Conservation (phyloP, 2,797 vertebrate genomes). For the Sphenodon punctatus region DNA sequence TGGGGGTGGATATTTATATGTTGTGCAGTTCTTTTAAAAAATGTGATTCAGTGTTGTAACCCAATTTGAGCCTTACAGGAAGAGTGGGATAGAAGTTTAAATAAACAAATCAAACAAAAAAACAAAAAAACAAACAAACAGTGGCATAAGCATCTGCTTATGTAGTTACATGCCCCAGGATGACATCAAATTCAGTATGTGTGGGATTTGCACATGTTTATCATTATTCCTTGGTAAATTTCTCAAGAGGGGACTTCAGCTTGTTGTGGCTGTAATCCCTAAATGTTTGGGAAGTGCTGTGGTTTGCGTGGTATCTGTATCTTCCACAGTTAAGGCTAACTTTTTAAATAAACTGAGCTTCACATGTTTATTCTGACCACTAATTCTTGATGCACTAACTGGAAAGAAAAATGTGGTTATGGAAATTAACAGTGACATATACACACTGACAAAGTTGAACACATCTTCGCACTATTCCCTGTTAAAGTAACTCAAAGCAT, state of each 20-base stretch:
- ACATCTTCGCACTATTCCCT: not conserved
- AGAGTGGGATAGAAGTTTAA: too few relatives aligned
- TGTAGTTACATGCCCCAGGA: too few relatives aligned
- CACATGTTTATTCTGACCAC: not conserved
- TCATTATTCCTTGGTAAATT: too few relatives aligned
- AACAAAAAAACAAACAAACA: too few relatives aligned
- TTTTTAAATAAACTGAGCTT: not conserved
- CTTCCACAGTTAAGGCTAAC: not conserved
- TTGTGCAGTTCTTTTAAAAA: too few relatives aligned
- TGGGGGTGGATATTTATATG: too few relatives aligned
- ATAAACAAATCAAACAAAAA: too few relatives aligned
- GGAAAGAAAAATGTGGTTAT: not conserved
- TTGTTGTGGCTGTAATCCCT: not conserved
- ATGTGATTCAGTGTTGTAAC: too few relatives aligned
- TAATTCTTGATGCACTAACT: not conserved
- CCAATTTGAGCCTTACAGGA: too few relatives aligned
- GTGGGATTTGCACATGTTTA: too few relatives aligned
- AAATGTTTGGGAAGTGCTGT: not conserved
- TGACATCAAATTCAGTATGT: too few relatives aligned
- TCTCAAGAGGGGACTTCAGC: not conserved
- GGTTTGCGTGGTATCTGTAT: not conserved
- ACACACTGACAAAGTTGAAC: not conserved
- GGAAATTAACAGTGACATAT: not conserved
- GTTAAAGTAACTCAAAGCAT: not conserved
- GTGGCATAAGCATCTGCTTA: too few relatives aligned